Percentiles rank a stretch among this genome's conserved stretches.
These are phyloP conservation scores for Taenaris catops DNA, from an alignment of 2,888 invertebrate species.

Conservation along the genomic window DNA sequence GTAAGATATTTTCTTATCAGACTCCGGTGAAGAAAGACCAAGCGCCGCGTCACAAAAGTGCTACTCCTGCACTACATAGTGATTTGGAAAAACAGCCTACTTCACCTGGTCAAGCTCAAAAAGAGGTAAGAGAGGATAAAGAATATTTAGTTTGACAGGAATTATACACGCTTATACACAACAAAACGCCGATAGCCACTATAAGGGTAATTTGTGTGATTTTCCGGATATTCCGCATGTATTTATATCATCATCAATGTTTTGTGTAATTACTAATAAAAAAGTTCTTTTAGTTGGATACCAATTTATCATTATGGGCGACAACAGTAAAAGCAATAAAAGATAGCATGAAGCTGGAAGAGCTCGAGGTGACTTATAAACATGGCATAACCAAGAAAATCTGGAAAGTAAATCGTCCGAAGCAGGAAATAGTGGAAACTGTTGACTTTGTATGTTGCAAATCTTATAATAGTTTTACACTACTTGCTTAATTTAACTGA, in stretches of 20 bases:
- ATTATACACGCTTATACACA: no score
- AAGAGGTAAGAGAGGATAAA: slow-evolving; percentile 32
- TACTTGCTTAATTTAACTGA: no score
- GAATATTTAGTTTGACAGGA: no score
- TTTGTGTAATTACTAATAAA: neutral
- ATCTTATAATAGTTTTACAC: no score
- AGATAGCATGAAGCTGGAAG: slow-evolving; percentile 54
- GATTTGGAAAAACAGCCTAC: slow-evolving; percentile 16
- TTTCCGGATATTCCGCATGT: no score
- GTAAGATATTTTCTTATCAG: no score
- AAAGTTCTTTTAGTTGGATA: slow-evolving; percentile 37
- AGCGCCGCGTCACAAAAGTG: slow-evolving; percentile 13
- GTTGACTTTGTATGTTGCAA: slow-evolving; percentile 53
- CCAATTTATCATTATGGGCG: slow-evolving; percentile 44
- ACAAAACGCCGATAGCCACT: no score
- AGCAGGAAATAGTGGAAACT: slow-evolving; percentile 54
- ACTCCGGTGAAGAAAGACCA: slow-evolving; percentile 32
- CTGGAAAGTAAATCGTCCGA: slow-evolving; percentile 60
- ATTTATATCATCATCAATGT: no score
- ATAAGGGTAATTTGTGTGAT: no score
- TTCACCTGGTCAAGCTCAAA: slow-evolving; percentile 34
- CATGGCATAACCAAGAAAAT: slow-evolving; percentile 51
- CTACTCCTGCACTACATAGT: slow-evolving; percentile 12
- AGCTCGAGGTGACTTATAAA: slow-evolving; percentile 48
- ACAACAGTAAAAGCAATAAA: slow-evolving; percentile 47